Conservation (phyloP, 1,140 invertebrate species). For the Tetraneura akinire region DNA sequence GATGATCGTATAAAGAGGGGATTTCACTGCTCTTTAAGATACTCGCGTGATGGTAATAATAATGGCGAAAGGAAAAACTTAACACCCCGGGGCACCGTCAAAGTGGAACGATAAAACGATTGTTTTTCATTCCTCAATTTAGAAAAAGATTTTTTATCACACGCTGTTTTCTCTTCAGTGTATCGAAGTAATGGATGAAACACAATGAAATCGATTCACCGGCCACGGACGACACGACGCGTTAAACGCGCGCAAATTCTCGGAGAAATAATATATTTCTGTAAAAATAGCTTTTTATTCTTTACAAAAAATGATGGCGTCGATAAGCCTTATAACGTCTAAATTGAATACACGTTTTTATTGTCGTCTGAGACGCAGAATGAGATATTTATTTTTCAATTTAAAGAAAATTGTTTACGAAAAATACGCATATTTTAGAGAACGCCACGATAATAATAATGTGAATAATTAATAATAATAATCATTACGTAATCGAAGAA, state of each 20-base stretch:
- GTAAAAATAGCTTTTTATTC: background rate
- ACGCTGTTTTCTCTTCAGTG: slow-evolving; percentile 13
- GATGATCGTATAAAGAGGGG: slow-evolving; percentile 14
- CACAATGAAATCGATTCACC: slow-evolving; percentile 36
- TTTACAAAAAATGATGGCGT: background rate
- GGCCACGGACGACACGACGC: background rate
- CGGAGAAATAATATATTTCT: slow-evolving; percentile 18
- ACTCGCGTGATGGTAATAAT: slow-evolving; percentile 16
- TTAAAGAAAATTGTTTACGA: slow-evolving; percentile 9
- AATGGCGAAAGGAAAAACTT: slow-evolving; percentile 10
- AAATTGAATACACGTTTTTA: slow-evolving; percentile 19
- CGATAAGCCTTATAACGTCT: slow-evolving; percentile 19
- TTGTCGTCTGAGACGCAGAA: background rate
- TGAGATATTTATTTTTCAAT: background rate
- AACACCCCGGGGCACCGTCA: background rate
- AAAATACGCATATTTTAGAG: background rate
- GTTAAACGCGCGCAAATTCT: background rate
- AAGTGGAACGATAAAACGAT: background rate
- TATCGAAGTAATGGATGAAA: slow-evolving; percentile 35
- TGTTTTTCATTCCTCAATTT: slow-evolving; percentile 48
- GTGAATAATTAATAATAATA: background rate
- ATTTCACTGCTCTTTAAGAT: background rate
- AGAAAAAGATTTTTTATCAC: slow-evolving; percentile 20
- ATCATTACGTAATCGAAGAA: background rate
- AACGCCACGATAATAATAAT: no score